Percentiles rank a stretch among this genome's conserved stretches.
phyloP scores from a whole-genome alignment of 2,888 invertebrate genomes.

The Diplazon laetatorius region DNA sequence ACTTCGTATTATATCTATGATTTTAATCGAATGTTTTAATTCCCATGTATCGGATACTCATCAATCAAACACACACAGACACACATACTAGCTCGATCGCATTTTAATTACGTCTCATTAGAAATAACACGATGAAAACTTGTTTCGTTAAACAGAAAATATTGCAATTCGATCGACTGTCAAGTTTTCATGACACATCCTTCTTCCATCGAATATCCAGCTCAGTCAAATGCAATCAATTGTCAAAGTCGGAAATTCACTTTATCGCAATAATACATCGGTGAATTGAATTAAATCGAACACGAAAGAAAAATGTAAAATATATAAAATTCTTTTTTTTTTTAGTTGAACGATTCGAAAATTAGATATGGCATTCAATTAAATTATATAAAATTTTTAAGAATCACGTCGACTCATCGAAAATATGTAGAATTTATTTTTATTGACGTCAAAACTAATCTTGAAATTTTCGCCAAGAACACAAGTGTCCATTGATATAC shows the following conservation, averaged over 20 bases:
- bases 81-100: no score
- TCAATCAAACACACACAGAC: no score
- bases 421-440: no score
- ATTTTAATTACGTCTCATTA: conserved; percentile 18
- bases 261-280: neutral
- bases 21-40: conserved; percentile 17
- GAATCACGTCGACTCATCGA: no score
- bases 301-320: neutral
- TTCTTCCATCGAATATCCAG: neutral
- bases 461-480: no score
- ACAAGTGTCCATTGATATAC: no score
- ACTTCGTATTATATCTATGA: neutral
- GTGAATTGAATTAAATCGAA: neutral
- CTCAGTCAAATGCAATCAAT: neutral
- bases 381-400: no score
- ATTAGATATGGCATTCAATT: no score
- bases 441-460: no score
- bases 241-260: neutral
- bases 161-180: neutral
- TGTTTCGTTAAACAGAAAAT: neutral
- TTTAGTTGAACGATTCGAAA: neutral
- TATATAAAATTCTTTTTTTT: no score
- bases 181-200: neutral
- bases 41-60: neutral
- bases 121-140: neutral